phyloP scores from a whole-genome alignment of 2,888 invertebrate genomes.

The Meloe dianella region DNA sequence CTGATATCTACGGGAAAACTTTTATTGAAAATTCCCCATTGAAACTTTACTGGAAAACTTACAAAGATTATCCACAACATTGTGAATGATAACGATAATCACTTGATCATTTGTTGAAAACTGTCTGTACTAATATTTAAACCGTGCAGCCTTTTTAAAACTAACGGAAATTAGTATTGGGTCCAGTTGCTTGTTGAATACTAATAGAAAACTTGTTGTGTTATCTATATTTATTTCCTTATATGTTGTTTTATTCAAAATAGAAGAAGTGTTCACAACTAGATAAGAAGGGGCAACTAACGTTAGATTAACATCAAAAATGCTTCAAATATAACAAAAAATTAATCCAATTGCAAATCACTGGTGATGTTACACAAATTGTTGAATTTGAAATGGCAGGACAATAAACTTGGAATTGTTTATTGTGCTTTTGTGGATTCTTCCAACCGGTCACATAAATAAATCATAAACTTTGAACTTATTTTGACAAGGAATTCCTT shows the following conservation, averaged over 20 bases:
- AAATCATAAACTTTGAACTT: too few relatives aligned
- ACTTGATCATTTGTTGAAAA: slow-evolving; percentile 47
- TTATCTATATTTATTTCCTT: slow-evolving; percentile 48
- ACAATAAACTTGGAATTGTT: too few relatives aligned
- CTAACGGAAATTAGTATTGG: slow-evolving; percentile 52
- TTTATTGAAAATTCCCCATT: neutral
- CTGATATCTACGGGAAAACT: slow-evolving; percentile 34
- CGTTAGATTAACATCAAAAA: slow-evolving; percentile 39
- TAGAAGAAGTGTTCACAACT: neutral
- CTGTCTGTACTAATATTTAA: slow-evolving; percentile 50
- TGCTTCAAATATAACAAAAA: neutral
- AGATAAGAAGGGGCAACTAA: slow-evolving; percentile 48
- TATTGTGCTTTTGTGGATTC: too few relatives aligned
- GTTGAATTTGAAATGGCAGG: neutral
- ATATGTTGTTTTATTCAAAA: slow-evolving; percentile 4
- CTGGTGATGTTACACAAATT: neutral
- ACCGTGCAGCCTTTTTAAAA: slow-evolving; percentile 54
- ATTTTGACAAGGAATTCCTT: too few relatives aligned
- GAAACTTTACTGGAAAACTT: slow-evolving; percentile 6
- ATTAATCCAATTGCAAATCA: neutral
- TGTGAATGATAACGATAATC: slow-evolving; percentile 23
- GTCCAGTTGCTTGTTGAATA: slow-evolving; percentile 35
- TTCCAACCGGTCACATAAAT: too few relatives aligned
- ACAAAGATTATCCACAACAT: slow-evolving; percentile 6
- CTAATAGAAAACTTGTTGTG: slow-evolving; percentile 32